Percentiles rank a stretch among this genome's conserved stretches.
phyloP scores from a whole-genome alignment of 2,888 invertebrate species.

The Drosophila kambysellisi region DNA sequence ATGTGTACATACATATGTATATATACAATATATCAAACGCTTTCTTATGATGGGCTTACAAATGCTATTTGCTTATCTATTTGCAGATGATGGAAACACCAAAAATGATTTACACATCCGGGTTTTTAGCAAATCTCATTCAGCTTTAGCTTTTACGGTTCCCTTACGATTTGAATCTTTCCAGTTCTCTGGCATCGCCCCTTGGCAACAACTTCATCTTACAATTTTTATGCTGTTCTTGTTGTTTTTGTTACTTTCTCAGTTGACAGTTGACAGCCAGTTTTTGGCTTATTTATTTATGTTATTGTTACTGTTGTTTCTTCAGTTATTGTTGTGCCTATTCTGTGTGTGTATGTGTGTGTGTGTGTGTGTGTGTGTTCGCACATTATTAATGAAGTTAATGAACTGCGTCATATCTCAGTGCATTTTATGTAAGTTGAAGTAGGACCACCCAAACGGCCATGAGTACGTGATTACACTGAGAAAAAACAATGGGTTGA shows the following conservation, averaged over 20 bases:
- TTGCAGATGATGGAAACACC: neutral
- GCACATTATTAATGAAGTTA: conserved; percentile 50
- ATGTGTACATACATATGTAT: neutral
- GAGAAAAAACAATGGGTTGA: neutral
- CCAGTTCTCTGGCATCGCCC: neutral
- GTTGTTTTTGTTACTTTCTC: conserved; percentile 8
- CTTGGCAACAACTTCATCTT: conserved; percentile 22
- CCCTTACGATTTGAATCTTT: neutral
- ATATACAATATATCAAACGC: neutral
- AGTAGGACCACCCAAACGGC: neutral
- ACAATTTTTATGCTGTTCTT: conserved; percentile 1
- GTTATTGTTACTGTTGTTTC: conserved; percentile 41
- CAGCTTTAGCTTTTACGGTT: neutral
- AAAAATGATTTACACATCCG: neutral
- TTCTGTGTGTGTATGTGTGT: neutral
- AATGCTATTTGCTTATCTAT: neutral
- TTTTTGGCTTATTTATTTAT: conserved; percentile 52
- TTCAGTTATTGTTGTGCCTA: conserved; percentile 9
- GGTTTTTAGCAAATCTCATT: neutral
- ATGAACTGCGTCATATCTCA: conserved; percentile 55
- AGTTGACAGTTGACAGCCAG: conserved; percentile 39
- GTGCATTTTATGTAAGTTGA: conserved; percentile 45
- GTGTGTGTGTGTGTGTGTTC: conserved; percentile 1
- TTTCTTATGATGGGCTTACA: neutral
- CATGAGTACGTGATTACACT: neutral